A percentile compares a stretch with the other conserved stretches of the same genome.
phyloP scores from a whole-genome alignment of 2,113 vertebrate genomes.

The Candoia aspera region DNA sequence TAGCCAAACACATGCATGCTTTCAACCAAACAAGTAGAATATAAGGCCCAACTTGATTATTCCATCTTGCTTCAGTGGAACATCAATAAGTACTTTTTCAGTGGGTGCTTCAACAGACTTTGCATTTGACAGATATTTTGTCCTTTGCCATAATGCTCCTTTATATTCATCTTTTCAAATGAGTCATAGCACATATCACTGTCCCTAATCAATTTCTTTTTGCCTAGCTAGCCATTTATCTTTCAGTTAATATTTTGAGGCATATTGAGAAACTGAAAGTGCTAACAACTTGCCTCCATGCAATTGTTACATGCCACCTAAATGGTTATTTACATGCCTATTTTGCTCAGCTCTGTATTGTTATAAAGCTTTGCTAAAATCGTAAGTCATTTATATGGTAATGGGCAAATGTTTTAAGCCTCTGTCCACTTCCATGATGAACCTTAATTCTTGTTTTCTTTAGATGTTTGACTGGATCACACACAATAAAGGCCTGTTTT shows the following conservation, averaged over 20 bases:
- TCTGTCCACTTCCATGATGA: slow-evolving; percentile 24
- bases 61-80: not conserved
- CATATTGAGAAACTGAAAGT: not conserved
- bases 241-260: not conserved
- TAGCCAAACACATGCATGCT: not conserved
- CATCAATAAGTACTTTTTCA: not conserved
- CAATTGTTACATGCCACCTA: too few species aligned
- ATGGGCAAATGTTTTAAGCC: not conserved
- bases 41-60: not conserved
- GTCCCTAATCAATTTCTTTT: not conserved
- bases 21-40: not conserved
- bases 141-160: not conserved
- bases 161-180: not conserved
- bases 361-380: not conserved
- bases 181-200: not conserved
- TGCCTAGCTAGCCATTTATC: not conserved
- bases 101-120: not conserved
- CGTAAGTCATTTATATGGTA: not conserved
- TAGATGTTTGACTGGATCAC: slow-evolving; percentile 99
- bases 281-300: not conserved
- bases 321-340: not conserved
- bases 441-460: slow-evolving; percentile 37
- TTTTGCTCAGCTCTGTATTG: not conserved
- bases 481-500: slow-evolving; percentile 98
- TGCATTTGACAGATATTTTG: not conserved